Base-by-base conservation (phyloP, 2,888 invertebrate genomes). In the Erannis defoliaria region DNA sequence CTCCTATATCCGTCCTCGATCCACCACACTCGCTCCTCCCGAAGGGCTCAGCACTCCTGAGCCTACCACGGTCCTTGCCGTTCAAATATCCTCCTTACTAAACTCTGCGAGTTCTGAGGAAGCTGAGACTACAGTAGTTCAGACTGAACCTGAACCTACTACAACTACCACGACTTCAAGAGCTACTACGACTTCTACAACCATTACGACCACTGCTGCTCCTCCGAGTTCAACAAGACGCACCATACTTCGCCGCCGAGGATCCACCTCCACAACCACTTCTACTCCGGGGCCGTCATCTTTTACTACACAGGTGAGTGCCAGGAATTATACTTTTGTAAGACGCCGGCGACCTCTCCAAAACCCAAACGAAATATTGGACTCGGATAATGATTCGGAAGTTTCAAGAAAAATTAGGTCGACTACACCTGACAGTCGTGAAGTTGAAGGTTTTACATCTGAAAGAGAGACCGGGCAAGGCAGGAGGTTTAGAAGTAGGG, bases 291-390 rank as follows among this genome's bases (percentile, higher is more conserved):
- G 81, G 49, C 71, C 82, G 1, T 73, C 85, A 9, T 73, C 82
- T 8, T 74, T 86, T 8, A 77, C 85, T 10, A 87, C 88, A 8
- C 90, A 92, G 94, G 94, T 94, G 89, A 94, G 94, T 93, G 85
- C 86, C 80, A 93, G 90, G 91, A 93, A 88, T 83, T 93, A 90
- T 84, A 78, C 88, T 82, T 89, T 88, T 67, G 80, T 91, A 67
- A 88, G 85, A 65, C 90, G 93, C 63, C 87, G 90, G 60, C 84
- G 88, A 67, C 90, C 90, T 55, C 63, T 88, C 53, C 74, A 81
- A 38, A 83, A 85, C 71, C 84, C 84, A 29, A 93, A 93, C 65
- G 90, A 92, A 80, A 89, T 92, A 79, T 76, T 72, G 45, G 66
- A 78, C 72, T 80, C 84, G 70, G 89, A 90, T 71, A 85, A 81